Percentiles rank a stretch among this genome's conserved stretches.
phyloP scores from a whole-genome alignment of 2,797 vertebrate genomes.

The Morus bassanus region DNA sequence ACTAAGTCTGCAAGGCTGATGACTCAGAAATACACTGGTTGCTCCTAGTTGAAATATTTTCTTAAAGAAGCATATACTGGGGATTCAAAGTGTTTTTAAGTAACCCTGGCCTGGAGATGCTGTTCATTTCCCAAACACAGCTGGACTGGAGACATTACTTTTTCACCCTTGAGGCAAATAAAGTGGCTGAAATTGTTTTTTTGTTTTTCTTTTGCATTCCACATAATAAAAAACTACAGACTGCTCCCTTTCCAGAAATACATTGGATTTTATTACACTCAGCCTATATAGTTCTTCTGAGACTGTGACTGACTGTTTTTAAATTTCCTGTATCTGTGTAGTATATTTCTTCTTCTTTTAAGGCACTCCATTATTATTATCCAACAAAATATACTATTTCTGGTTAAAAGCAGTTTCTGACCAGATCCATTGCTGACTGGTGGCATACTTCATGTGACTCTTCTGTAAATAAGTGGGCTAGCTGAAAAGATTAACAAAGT shows the following conservation, averaged over 20 bases:
- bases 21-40: background rate
- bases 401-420: background rate
- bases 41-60: background rate
- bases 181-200: background rate
- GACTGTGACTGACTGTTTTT: background rate
- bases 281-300: background rate
- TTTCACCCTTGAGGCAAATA: background rate
- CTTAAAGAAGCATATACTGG: background rate
- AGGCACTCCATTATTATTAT: background rate
- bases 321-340: background rate
- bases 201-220: background rate
- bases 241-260: background rate
- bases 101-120: background rate
- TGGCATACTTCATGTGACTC: background rate
- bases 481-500: background rate
- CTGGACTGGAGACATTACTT: background rate
- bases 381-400: background rate
- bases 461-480: background rate
- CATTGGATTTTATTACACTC: background rate
- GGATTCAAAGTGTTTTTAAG: background rate
- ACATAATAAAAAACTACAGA: background rate
- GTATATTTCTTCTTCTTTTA: background rate
- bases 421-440: background rate
- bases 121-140: background rate
- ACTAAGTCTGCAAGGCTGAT: background rate